phyloP scores from a whole-genome alignment of 2,888 invertebrate species.

The Plebejus argus region DNA sequence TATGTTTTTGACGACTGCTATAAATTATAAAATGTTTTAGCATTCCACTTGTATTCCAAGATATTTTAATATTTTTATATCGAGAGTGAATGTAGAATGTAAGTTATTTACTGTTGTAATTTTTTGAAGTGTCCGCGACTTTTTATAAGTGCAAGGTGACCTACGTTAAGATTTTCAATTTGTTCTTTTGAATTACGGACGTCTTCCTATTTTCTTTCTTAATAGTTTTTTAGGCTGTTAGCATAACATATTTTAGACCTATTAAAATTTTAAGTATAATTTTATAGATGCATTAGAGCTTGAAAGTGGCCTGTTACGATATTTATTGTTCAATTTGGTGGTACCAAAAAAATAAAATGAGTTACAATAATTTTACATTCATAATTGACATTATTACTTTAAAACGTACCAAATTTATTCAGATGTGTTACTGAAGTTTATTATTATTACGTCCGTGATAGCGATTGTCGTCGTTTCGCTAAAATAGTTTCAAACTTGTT shows the following conservation, averaged over 20 bases:
- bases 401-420: neutral
- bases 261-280: too few species aligned
- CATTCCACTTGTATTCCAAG: neutral
- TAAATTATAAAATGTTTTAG: constrained; percentile 2
- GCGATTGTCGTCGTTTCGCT: neutral
- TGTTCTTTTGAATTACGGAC: neutral
- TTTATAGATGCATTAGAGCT: too few species aligned
- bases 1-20: neutral
- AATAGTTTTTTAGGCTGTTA: too few species aligned
- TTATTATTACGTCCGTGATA: constrained; percentile 21
- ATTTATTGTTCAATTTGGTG: too few species aligned
- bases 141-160: neutral
- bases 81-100: neutral
- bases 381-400: too few species aligned
- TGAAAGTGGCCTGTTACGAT: too few species aligned
- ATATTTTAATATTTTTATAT: neutral
- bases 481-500: constrained; percentile 3
- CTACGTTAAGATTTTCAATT: neutral
- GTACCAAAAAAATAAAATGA: too few species aligned
- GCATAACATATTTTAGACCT: too few species aligned
- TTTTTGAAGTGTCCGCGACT: neutral
- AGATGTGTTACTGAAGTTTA: constrained; percentile 6
- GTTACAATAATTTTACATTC: too few species aligned
- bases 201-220: too few species aligned
- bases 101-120: neutral